phyloP scores from a whole-genome alignment of 2,888 invertebrate genomes.

The Coleophora flavipennella region DNA sequence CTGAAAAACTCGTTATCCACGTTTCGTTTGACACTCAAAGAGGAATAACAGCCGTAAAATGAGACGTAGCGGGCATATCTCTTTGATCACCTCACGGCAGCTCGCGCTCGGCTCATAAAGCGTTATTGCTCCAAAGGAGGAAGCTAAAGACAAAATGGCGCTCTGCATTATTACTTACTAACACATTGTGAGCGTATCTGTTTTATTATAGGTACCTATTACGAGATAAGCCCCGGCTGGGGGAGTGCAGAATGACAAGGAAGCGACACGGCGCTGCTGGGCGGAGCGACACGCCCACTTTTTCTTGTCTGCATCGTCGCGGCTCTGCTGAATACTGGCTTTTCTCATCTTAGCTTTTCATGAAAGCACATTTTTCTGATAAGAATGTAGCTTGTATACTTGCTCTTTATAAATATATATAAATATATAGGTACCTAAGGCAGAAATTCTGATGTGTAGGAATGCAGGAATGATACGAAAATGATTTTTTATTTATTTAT shows the following conservation, averaged over 20 bases:
- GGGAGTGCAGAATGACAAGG: slow-evolving; percentile 56
- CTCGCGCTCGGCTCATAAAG: slow-evolving; percentile 57
- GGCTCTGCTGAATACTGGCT: slow-evolving; percentile 18
- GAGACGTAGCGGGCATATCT: slow-evolving; percentile 38
- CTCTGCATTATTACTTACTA: slow-evolving; percentile 70
- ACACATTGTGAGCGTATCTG: slow-evolving; percentile 64
- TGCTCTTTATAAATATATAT: background rate
- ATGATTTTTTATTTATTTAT: too few species aligned
- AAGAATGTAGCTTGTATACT: background rate
- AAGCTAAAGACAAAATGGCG: slow-evolving; percentile 67
- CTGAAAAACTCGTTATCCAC: slow-evolving; percentile 47
- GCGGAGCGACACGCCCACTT: slow-evolving; percentile 68
- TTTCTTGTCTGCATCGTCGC: slow-evolving; percentile 36
- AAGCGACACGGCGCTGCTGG: slow-evolving; percentile 45
- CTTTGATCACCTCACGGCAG: slow-evolving; percentile 63
- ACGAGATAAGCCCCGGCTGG: slow-evolving; percentile 53
- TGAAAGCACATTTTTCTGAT: slow-evolving; percentile 12
- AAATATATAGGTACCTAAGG: background rate
- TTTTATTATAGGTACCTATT: slow-evolving; percentile 65
- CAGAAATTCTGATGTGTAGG: too few species aligned
- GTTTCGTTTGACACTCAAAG: slow-evolving; percentile 55
- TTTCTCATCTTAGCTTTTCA: slow-evolving; percentile 28
- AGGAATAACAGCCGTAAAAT: slow-evolving; percentile 58
- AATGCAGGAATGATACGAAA: too few species aligned
- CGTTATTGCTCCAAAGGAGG: slow-evolving; percentile 58